Evolutionary conservation across 2,797 vertebrate genomes (phyloP).

Genomic region (Phataginus tetradactyla): DNA sequence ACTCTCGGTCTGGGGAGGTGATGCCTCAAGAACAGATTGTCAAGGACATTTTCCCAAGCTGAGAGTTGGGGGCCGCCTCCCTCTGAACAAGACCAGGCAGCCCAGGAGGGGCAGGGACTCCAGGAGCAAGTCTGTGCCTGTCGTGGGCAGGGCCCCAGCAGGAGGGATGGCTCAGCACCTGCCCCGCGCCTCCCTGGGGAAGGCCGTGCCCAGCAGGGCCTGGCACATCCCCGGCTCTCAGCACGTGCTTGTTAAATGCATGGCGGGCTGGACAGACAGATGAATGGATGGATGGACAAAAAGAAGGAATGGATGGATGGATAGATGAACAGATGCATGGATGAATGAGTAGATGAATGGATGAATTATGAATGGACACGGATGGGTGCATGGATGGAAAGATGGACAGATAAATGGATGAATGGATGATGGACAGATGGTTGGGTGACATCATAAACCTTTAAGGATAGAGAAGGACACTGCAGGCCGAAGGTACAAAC

Average conservation of each 20-base stretch:
- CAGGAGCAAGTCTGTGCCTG: background rate
- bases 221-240: rapidly evolving
- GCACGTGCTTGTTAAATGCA: too few relatives aligned
- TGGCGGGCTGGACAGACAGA: background rate
- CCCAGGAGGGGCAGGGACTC: background rate
- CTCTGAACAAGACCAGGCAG: constrained; percentile 56
- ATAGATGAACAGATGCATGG: background rate
- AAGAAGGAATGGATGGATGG: too few relatives aligned
- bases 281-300: too few relatives aligned
- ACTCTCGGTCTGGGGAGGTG: background rate
- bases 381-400: background rate
- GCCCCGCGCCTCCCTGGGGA: background rate
- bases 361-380: background rate
- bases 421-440: background rate
- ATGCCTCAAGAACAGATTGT: background rate
- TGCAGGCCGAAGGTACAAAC: background rate
- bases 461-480: background rate
- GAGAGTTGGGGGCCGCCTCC: background rate
- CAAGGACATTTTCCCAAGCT: constrained; percentile 20
- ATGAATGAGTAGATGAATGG: background rate
- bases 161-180: background rate
- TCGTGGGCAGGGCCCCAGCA: background rate
- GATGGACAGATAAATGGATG: background rate
- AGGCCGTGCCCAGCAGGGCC: background rate
- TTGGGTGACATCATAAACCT: background rate